Conservation (phyloP, 2,113 vertebrate genomes). For the Narcine bancroftii region DNA sequence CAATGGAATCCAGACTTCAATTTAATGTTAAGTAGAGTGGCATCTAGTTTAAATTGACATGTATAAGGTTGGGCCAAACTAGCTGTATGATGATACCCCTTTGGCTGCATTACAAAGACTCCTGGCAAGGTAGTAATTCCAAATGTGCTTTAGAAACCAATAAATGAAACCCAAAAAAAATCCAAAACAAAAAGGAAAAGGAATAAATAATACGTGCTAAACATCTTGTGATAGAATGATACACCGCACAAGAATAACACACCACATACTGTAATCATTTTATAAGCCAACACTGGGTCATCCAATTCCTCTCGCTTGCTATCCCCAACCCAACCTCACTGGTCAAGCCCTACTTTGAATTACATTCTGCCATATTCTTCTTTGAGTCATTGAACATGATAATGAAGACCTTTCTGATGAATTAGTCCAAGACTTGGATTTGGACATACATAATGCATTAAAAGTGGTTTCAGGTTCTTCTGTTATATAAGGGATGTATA, state of each 20-base stretch:
- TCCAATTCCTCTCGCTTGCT: background rate
- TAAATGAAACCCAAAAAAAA: background rate
- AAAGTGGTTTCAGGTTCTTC: background rate
- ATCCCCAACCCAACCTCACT: background rate
- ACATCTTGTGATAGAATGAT: background rate
- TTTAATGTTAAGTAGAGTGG: background rate
- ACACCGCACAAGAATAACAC: background rate
- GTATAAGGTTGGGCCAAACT: background rate
- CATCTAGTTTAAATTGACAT: slow-evolving; percentile 10
- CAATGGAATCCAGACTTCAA: background rate
- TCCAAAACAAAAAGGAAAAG: background rate
- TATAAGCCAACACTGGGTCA: background rate
- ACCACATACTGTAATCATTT: background rate
- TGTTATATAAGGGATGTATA: background rate
- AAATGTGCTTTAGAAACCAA: background rate
- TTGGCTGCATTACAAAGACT: background rate
- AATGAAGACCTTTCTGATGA: background rate
- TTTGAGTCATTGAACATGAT: background rate
- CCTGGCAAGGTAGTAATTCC: background rate
- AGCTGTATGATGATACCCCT: background rate
- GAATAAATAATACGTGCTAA: background rate
- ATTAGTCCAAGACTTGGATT: background rate
- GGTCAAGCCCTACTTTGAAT: background rate
- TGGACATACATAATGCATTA: background rate
- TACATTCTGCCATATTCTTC: background rate